Conservation (phyloP, 2,888 invertebrate genomes). For the Atrina japonica region DNA sequence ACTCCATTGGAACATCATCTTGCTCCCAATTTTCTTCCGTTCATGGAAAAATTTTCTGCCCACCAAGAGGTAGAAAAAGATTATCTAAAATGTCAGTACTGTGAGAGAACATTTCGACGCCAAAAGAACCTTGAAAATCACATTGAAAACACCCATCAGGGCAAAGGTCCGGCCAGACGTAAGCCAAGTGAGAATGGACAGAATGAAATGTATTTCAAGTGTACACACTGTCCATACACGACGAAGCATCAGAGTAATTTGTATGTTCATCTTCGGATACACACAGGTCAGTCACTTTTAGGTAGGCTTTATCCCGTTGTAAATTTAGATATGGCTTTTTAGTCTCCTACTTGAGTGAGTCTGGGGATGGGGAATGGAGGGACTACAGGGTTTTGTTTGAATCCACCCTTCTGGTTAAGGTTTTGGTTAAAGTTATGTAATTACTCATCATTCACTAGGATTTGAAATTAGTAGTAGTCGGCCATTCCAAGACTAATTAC, state of each 20-base stretch:
- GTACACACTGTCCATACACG: slow-evolving; percentile 80
- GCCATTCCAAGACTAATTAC: too few species aligned
- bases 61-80: slow-evolving; percentile 71
- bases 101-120: slow-evolving; percentile 77
- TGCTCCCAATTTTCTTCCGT: slow-evolving; percentile 68
- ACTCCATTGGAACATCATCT: slow-evolving; percentile 68
- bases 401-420: too few species aligned
- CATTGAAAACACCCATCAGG: slow-evolving; percentile 79
- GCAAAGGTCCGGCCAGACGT: slow-evolving; percentile 69
- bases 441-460: too few species aligned
- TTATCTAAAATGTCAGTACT: slow-evolving; percentile 76
- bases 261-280: slow-evolving; percentile 79
- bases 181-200: slow-evolving; percentile 56
- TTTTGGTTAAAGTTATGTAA: too few species aligned
- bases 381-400: too few species aligned
- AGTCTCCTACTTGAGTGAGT: too few species aligned
- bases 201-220: slow-evolving; percentile 79
- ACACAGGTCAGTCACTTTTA: slow-evolving; percentile 75
- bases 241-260: slow-evolving; percentile 80
- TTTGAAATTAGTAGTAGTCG: too few species aligned
- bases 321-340: too few species aligned
- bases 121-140: slow-evolving; percentile 79
- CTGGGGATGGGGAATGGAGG: too few species aligned
- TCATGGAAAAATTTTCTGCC: slow-evolving; percentile 63
- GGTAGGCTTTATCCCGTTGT: too few species aligned